Conservation (phyloP, 2,113 vertebrate genomes). For the Cheirogaleus medius region DNA sequence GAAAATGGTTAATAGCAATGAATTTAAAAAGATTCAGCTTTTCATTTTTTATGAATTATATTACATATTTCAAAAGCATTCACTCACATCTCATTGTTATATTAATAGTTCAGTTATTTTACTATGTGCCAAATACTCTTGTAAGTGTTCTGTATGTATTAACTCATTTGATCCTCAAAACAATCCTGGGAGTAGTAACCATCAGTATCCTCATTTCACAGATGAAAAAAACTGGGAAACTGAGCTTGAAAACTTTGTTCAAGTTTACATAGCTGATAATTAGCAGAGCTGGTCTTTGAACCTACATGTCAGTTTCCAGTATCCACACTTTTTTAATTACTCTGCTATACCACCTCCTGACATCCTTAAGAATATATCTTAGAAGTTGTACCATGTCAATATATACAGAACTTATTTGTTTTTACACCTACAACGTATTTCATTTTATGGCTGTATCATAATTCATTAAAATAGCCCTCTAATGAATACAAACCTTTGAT, state of each 20-base stretch:
- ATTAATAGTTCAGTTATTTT: background rate
- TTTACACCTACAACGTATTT: background rate
- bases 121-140: background rate
- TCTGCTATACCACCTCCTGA: background rate
- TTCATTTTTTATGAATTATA: background rate
- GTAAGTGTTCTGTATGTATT: background rate
- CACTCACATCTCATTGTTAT: background rate
- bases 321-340: background rate
- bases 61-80: slow-evolving; percentile 3
- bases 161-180: too few species aligned
- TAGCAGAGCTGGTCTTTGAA: background rate
- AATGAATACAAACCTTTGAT: background rate
- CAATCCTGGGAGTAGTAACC: too few species aligned
- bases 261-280: background rate
- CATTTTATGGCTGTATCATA: background rate
- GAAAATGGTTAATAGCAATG: background rate
- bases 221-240: background rate
- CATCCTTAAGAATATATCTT: background rate
- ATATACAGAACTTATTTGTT: background rate
- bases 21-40: background rate
- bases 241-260: background rate
- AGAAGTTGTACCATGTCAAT: background rate
- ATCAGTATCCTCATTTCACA: too few species aligned
- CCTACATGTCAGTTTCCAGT: background rate
- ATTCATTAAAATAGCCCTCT: background rate